Evolutionary conservation across 2,888 invertebrate species (phyloP), one percentile per base, ranked within the genome.

Genomic region (Noctua pronuba): DNA sequence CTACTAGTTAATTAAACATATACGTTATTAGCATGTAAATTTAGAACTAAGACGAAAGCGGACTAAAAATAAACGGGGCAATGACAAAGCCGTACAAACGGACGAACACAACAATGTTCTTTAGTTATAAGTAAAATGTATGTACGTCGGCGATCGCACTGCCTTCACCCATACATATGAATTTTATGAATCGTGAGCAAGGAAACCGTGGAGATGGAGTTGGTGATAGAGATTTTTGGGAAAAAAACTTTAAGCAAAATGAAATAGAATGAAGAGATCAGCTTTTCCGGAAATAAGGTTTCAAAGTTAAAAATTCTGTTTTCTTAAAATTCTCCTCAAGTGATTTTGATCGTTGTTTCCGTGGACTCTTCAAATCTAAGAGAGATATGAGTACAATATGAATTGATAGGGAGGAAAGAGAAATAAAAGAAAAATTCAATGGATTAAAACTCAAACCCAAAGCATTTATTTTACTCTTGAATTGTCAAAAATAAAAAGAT

Each of bases 151-250:
- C 92, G 93, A 94, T 93, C 92, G 92, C 92, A 88, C 90, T 91
- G 92, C 92, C 93, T 95, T 93, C 95, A 94, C 94, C 94, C 93
- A 91, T 95, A 95, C 95, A 95, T 95, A 95, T 95, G 96, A 95
- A 94, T 95, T 95, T 96, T 96, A 95, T 95, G 96, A 95, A 95
- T 93, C 92, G 86, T 82, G 92, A 75, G 78, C 86, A 89, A 83
- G 31, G 82, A 82, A 85, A 71, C 86, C 24, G 78, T 94, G 87
- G 95, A 96, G 94, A 68, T 18, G 90, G 35, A 41, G 4, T 83
- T 75, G 1, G 11, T n/a, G 38, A 10, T 69, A 66, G 1, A 84
- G 10, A 65, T 75, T 79, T 79, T 71, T 67, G 11, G 35, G 3
- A 44, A 28, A 31, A n/a, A 64, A n/a, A 5, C 44, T 72, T 65